Base-by-base conservation (phyloP, 2,888 invertebrate species). In the Stenoptilia bipunctidactyla region DNA sequence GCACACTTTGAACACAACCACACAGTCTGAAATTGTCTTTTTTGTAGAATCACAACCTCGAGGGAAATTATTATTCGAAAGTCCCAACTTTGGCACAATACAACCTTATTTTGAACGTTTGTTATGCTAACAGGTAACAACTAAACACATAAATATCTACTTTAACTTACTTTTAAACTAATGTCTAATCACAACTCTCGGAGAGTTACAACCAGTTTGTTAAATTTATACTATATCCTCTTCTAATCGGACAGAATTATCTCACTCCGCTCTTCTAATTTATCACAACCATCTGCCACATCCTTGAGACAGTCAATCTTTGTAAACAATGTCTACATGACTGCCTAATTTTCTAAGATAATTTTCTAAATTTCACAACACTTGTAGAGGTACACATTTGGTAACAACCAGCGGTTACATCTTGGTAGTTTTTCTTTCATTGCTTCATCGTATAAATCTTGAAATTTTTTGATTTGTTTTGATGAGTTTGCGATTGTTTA, bases 341-440 rank as follows among this genome's bases (percentile, higher is more conserved):
- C n/a, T 20, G 20, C 20, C 8, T 20, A 20, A n/a, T n/a, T 30
- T 30, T 8, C 12, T n/a, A 30, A 8, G 30, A 25, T 30, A 30
- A 20, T 30, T n/a, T 30, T 30, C 9, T n/a, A 30, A 30, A n/a
- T 73, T 72, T 82, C 82, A 82, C 82, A 83, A 83, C 83, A 82
- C 83, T 64, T 30, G 65, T 66, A 77, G 83, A 83, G 80, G 80
- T 83, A 82, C 77, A 77, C 79, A 80, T n/a, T 75, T 76, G 61
- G 62, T 53, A 53, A 58, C 54, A 58, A 64, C 56, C 55, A 59
- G 44, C 56, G 53, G 60, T 74, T 68, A 76, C 79, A 80, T 80
- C 55, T 51, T 71, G 71, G 9, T n/a, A 30, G 12, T n/a, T n/a
- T n/a, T n/a, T n/a, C n/a, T n/a, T n/a, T n/a, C n/a, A n/a, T n/a